Evolutionary conservation across 2,888 invertebrate species (phyloP), one percentile per base, ranked within the genome.

Genomic region (Drosophila hawaiiensis): DNA sequence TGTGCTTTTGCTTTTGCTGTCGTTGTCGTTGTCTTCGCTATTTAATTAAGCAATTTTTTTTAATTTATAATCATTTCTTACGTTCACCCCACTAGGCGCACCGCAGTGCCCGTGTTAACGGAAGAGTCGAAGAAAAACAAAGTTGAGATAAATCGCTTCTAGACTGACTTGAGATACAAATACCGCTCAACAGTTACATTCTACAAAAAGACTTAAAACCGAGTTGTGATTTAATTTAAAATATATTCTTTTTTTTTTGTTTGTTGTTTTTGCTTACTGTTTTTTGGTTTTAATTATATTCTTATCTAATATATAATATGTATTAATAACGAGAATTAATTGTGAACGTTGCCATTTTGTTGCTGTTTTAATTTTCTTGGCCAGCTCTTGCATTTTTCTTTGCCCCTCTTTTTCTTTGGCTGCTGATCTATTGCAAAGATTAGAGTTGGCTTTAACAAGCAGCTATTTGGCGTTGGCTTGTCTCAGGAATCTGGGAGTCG

Each of bases 61-160:
- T 68, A 74, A 84, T 74, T 78, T 73, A 60, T 66, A 74, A 80
- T 85, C 64, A 75, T 85, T 74, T 85, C 62, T 76, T 62, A 39
- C 63, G 65, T 64, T 56, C 61, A 16, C 25, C 41, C 67, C 73
- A 68, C 35, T 69, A 92, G 92, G 29, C 91, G 92, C 37, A 70
- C 78, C 53, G 81, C 60, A 35, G 89, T 92, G 43, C 91, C 91
- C 12, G 83, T 92, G 50, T 76, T 89, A 22, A 79, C 56, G 69
- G 91, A 86, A 64, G 82, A 72, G 39, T 53, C 80, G 50, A 84
- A 65, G n/a, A 53, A 28, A 78, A 89, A 76, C 61, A 84, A 85
- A 78, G 70, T 83, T 68, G 91, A 91, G 80, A 89, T 91, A 67
- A 86, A 88, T 80, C 91, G 90, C 59, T 91, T 89, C 72, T 92